phyloP scores from a whole-genome alignment of 2,888 invertebrate genomes.

The Dusona sp. region DNA sequence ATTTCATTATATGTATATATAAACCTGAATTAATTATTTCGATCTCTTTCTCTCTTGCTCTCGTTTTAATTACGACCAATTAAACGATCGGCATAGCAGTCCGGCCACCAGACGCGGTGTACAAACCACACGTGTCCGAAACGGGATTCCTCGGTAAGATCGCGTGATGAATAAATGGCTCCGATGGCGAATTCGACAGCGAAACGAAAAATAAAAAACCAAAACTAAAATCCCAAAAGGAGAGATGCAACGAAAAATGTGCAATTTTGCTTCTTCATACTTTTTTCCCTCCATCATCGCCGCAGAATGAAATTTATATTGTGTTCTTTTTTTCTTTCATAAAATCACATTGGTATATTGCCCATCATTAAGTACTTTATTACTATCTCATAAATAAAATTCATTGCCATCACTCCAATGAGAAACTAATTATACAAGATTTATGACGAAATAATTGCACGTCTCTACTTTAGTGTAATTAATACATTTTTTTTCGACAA shows the following conservation, averaged over 20 bases:
- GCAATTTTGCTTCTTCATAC: constrained; percentile 26
- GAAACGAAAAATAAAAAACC: constrained; percentile 13
- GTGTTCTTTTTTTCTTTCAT: not conserved
- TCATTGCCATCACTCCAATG: not conserved
- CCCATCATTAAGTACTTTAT: not conserved
- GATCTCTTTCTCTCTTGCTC: constrained; percentile 56
- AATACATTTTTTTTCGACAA: not conserved
- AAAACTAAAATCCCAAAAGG: not conserved
- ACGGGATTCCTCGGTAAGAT: constrained; percentile 58
- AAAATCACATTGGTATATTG: not conserved
- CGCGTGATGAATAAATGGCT: constrained; percentile 64
- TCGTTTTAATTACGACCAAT: constrained; percentile 67
- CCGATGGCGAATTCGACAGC: constrained; percentile 30
- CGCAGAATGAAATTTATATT: constrained; percentile 23
- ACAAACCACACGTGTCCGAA: constrained; percentile 60
- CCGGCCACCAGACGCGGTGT: constrained; percentile 54
- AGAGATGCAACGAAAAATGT: constrained; percentile 35
- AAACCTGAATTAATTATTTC: constrained; percentile 60
- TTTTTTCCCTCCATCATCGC: constrained; percentile 17
- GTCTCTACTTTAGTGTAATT: not conserved
- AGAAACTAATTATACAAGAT: not conserved
- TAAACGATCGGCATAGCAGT: constrained; percentile 64
- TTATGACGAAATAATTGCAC: constrained; percentile 15
- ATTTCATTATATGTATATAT: not conserved
- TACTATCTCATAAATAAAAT: constrained; percentile 17